These are phyloP conservation scores for Pygmarrhopalites habei DNA, from an alignment of 1,140 invertebrate genomes.

Conservation along the genomic window DNA sequence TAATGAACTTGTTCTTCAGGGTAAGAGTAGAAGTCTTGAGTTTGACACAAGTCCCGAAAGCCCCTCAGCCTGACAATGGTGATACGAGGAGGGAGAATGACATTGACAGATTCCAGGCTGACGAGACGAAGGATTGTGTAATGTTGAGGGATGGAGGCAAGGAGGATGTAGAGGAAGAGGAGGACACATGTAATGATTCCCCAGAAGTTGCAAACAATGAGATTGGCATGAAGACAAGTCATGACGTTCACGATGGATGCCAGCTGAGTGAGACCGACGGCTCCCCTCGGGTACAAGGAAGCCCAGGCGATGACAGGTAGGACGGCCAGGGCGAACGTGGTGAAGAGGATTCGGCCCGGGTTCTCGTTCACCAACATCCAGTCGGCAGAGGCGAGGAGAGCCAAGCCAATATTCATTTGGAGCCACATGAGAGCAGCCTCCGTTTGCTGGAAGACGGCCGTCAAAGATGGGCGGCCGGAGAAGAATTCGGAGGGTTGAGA, in stretches of 20 bases:
- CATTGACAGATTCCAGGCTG: background rate
- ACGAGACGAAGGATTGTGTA: background rate
- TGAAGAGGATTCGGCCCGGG: background rate
- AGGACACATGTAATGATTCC: background rate
- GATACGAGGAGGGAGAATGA: background rate
- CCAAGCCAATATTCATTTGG: background rate
- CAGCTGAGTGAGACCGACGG: background rate
- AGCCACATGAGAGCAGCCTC: background rate
- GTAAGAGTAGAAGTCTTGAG: no score
- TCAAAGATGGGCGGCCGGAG: no score
- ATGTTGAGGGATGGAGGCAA: background rate
- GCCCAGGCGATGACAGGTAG: background rate
- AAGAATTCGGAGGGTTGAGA: no score
- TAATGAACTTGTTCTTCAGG: no score
- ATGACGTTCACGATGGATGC: background rate
- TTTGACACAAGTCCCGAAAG: no score
- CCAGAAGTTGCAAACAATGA: slow-evolving; percentile 1
- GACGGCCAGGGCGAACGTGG: background rate
- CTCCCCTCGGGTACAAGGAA: background rate
- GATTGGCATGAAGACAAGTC: background rate
- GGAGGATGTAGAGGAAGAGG: background rate
- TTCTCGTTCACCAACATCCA: background rate
- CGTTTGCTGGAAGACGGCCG: background rate
- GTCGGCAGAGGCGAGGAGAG: background rate
- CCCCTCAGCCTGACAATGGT: no score